Percentiles rank a stretch among this genome's conserved stretches.
phyloP scores from a whole-genome alignment of 1,140 invertebrate genomes.

The Penaeus vannamei region DNA sequence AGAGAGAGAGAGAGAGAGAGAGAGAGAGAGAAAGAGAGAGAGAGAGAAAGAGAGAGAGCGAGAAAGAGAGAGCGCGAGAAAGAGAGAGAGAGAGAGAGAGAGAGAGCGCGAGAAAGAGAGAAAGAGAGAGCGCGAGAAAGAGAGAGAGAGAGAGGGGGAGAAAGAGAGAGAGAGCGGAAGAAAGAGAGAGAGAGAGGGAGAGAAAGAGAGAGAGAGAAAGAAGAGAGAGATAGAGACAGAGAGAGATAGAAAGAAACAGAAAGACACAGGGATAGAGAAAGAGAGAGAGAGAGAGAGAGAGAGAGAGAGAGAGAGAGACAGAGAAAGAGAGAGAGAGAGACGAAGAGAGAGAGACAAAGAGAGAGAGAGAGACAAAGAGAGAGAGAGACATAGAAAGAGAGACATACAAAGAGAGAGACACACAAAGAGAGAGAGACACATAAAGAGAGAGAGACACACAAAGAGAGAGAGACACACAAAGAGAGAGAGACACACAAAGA shows the following conservation, averaged over 20 bases:
- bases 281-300: conserved; percentile 11
- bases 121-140: no score
- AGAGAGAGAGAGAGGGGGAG: no score
- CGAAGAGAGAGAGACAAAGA: neutral
- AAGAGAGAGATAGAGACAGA: neutral
- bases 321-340: conserved; percentile 11
- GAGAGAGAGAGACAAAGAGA: conserved; percentile 6
- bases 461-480: neutral
- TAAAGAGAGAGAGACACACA: neutral
- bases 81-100: no score
- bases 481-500: neutral
- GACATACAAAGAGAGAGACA: neutral
- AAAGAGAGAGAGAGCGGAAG: no score
- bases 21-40: no score
- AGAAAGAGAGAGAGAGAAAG: conserved; percentile 11
- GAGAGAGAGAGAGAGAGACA: no score
- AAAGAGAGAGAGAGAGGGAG: no score
- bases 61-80: no score
- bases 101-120: neutral
- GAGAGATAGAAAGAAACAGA: no score
- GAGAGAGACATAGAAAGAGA: neutral
- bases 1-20: no score
- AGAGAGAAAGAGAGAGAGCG: no score
- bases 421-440: neutral
- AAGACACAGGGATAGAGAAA: no score